Percentiles rank a stretch among this genome's conserved stretches.
Evolutionary conservation across 1,140 invertebrate genomes (phyloP).

Genomic region (Zaprionus lachaisei): DNA sequence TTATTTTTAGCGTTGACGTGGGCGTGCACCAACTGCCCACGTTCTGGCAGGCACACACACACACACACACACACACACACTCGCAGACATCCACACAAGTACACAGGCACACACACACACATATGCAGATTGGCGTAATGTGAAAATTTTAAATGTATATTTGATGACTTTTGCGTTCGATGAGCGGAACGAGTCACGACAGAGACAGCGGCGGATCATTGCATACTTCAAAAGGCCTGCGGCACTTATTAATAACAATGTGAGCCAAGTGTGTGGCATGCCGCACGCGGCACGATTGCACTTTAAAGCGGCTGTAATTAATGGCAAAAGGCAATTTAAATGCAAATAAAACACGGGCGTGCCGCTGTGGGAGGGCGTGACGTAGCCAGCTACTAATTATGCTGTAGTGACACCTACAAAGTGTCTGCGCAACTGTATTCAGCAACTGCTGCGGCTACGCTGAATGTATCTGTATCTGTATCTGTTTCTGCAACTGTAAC

Average conservation of each 20-base stretch:
- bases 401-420: conserved; percentile 30
- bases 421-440: neutral
- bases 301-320: conserved; percentile 64
- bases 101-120: conserved; percentile 23
- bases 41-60: conserved; percentile 6
- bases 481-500: neutral
- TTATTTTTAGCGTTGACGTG: conserved; percentile 76
- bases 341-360: conserved; percentile 40
- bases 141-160: conserved; percentile 63
- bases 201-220: conserved; percentile 4
- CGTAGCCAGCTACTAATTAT: conserved; percentile 27
- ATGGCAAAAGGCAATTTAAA: conserved; percentile 56
- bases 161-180: conserved; percentile 65
- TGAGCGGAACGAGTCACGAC: conserved; percentile 31
- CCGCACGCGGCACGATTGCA: conserved; percentile 25
- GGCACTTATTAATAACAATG: conserved; percentile 66
- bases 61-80: conserved; percentile 24
- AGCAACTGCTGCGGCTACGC: too few species aligned
- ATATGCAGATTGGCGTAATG: conserved; percentile 8
- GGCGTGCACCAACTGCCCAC: conserved; percentile 39
- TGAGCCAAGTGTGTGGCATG: conserved; percentile 5
- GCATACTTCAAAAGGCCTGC: conserved; percentile 39
- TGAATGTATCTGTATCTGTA: neutral
- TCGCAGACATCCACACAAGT: conserved; percentile 2
- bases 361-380: neutral